Conservation (phyloP, 1,140 invertebrate species). For the Macrostomum lignano region DNA sequence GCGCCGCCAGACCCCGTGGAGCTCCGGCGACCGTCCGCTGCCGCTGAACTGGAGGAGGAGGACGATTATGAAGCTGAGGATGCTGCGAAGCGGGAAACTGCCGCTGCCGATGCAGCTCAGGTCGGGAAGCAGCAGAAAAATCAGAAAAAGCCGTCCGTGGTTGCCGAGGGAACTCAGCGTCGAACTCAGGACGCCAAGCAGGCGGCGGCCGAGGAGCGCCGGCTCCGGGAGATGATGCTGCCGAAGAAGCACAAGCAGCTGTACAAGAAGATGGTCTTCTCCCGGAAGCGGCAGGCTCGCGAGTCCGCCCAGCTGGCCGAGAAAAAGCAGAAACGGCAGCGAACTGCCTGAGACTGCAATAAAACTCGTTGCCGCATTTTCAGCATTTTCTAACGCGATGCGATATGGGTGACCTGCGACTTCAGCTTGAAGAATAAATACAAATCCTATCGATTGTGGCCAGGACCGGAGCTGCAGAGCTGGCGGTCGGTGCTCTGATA, state of each 20-base stretch:
- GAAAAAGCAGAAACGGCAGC: not conserved
- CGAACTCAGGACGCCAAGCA: slow-evolving; percentile 2
- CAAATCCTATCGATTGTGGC: too few relatives aligned
- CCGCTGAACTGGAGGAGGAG: too few relatives aligned
- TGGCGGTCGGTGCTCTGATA: too few relatives aligned
- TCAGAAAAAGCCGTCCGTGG: slow-evolving; percentile 5
- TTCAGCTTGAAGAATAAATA: too few relatives aligned
- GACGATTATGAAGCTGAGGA: too few relatives aligned
- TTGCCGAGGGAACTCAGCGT: not conserved
- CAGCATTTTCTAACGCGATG: too few relatives aligned
- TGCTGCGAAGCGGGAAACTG: slow-evolving; percentile 17
- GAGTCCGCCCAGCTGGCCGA: slow-evolving; percentile 27
- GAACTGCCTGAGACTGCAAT: too few relatives aligned
- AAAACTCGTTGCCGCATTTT: too few relatives aligned
- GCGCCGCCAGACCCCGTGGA: too few relatives aligned
- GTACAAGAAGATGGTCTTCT: slow-evolving; percentile 68
- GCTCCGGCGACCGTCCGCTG: too few relatives aligned
- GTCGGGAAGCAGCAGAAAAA: not conserved
- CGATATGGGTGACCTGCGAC: too few relatives aligned
- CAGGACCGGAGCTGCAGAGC: too few relatives aligned
- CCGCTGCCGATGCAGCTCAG: not conserved
- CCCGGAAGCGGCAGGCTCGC: slow-evolving; percentile 45
- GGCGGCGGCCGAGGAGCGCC: slow-evolving; percentile 39
- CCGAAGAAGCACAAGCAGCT: slow-evolving; percentile 65
- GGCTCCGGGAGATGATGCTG: slow-evolving; percentile 77